phyloP scores from a whole-genome alignment of 64 coral and sea anemone species.

The Stichodactyla helianthus region DNA sequence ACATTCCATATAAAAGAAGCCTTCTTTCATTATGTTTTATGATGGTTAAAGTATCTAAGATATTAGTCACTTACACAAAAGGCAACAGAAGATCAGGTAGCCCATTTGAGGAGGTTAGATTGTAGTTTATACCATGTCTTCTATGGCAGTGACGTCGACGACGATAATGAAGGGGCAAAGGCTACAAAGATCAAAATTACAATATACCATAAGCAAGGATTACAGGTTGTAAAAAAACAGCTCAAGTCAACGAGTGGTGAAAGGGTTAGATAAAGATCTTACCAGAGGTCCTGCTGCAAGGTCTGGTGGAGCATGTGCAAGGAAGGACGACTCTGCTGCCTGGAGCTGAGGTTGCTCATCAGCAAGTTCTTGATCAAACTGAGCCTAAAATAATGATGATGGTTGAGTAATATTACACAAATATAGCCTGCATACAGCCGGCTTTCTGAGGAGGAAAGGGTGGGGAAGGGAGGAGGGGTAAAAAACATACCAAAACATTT shows the following conservation, averaged over 20 bases:
- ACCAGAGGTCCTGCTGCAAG: constrained; percentile 21
- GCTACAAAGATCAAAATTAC: background rate
- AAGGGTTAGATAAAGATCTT: background rate
- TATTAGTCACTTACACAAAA: constrained; percentile 52
- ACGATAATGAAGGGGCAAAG: constrained; percentile 6
- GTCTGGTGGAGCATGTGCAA: constrained; percentile 12
- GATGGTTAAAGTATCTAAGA: too few species aligned
- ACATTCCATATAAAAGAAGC: too few species aligned
- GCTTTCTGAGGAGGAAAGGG: too few species aligned
- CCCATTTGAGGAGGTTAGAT: background rate
- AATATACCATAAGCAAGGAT: too few species aligned
- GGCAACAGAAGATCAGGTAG: constrained; percentile 49
- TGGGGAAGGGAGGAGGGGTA: too few species aligned
- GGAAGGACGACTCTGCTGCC: constrained; percentile 11
- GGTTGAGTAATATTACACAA: background rate
- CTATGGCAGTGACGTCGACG: background rate
- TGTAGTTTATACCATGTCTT: constrained; percentile 12
- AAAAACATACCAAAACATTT: too few species aligned
- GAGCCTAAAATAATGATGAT: background rate
- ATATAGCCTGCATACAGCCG: too few species aligned
- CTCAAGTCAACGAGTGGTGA: too few species aligned
- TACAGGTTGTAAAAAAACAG: too few species aligned
- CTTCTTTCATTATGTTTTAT: too few species aligned
- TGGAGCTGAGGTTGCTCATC: constrained; percentile 18
- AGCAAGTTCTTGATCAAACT: constrained; percentile 25